phyloP scores from a whole-genome alignment of 2,888 invertebrate genomes.

The Chloroclystis v-ata region DNA sequence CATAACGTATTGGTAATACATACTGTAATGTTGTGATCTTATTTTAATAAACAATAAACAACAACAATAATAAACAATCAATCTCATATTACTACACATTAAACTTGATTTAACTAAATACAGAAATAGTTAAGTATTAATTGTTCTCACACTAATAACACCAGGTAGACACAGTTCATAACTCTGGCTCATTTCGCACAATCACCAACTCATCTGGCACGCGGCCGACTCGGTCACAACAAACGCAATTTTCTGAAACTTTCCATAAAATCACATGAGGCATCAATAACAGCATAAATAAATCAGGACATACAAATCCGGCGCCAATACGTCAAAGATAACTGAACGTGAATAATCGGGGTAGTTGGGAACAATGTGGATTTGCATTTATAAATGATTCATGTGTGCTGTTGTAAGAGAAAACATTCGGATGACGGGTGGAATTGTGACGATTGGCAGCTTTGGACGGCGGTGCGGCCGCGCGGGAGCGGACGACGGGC shows the following conservation, averaged over 20 bases:
- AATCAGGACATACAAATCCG: conserved; percentile 33
- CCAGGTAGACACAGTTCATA: too few species aligned
- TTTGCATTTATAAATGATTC: conserved; percentile 72
- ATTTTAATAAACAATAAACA: too few species aligned
- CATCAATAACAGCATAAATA: conserved; percentile 34
- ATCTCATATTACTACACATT: too few species aligned
- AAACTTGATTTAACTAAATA: too few species aligned
- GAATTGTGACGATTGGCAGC: conserved; percentile 49
- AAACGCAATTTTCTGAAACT: conserved; percentile 23
- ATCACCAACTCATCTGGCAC: neutral
- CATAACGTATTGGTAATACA: too few species aligned
- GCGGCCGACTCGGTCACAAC: conserved; percentile 17
- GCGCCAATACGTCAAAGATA: conserved; percentile 59
- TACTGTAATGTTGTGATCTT: too few species aligned
- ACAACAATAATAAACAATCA: too few species aligned
- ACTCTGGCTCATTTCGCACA: too few species aligned
- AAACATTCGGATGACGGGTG: conserved; percentile 48
- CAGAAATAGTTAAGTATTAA: too few species aligned
- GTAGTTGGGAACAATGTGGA: conserved; percentile 56
- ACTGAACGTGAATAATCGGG: conserved; percentile 62
- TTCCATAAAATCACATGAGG: conserved; percentile 21
- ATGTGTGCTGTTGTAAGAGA: conserved; percentile 56
- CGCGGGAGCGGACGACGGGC: neutral
- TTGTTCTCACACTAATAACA: too few species aligned
- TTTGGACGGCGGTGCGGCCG: conserved; percentile 24